These are phyloP conservation scores for Molossus alvarezi DNA, from an alignment of 2,797 vertebrate genomes.

Conservation along the genomic window DNA sequence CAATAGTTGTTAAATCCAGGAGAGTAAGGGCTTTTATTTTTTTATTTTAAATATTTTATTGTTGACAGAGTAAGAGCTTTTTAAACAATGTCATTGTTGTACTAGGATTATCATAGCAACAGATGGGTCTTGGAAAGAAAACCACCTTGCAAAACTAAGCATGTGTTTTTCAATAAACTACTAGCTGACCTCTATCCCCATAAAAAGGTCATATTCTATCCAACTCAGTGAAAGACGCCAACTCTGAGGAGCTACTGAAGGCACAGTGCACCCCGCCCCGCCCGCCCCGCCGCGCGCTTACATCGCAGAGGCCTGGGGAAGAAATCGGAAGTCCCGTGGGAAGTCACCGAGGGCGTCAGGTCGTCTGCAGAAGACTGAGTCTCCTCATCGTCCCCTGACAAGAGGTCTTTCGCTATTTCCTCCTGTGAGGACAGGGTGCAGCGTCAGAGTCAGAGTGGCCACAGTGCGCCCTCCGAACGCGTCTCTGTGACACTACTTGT, in stretches of 20 bases:
- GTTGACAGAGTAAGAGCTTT: background rate
- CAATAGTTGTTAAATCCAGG: conserved; percentile 51
- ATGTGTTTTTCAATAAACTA: background rate
- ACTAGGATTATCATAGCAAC: conserved; percentile 53
- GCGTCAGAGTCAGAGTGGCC: background rate
- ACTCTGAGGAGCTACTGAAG: background rate
- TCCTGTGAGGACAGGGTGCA: conserved; percentile 90
- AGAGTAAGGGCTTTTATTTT: background rate
- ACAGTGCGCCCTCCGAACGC: background rate
- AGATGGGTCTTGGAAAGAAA: conserved; percentile 3
- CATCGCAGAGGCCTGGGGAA: conserved; percentile 98
- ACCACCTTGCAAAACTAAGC: background rate
- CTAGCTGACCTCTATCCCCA: background rate
- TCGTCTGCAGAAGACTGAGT: conserved; percentile 99
- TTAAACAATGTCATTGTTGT: conserved; percentile 18
- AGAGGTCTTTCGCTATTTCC: conserved; percentile 98
- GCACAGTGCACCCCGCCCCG: background rate
- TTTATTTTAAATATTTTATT: background rate
- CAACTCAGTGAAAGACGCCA: background rate
- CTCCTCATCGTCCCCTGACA: conserved; percentile 98
- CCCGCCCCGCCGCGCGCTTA: conserved; percentile 83
- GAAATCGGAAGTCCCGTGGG: conserved; percentile 97
- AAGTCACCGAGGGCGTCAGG: conserved; percentile 97
- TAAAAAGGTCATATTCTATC: background rate
- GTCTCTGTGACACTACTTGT: background rate